These are phyloP conservation scores for Melanotaenia duboulayi DNA, from an alignment of 2,113 vertebrate genomes.

Conservation along the genomic window DNA sequence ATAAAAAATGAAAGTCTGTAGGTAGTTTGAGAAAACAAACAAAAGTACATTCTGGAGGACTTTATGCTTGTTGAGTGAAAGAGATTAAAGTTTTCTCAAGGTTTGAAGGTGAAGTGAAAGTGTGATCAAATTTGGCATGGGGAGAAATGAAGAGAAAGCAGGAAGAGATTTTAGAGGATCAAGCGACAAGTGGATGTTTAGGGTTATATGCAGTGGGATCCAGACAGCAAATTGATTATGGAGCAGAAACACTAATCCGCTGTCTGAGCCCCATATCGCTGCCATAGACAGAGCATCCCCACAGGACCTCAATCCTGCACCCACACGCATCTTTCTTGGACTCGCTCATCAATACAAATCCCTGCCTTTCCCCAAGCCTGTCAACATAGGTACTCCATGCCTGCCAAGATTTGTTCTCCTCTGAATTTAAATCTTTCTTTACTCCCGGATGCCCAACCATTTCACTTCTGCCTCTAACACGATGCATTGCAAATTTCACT, in stretches of 20 bases:
- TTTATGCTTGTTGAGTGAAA: neutral
- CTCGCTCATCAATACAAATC: slow-evolving; percentile 61
- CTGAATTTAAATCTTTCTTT: slow-evolving; percentile 59
- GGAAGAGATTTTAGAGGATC: slow-evolving; percentile 32
- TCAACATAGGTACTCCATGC: slow-evolving; percentile 59
- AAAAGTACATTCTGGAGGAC: neutral
- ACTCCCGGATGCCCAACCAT: slow-evolving; percentile 27
- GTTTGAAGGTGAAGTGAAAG: slow-evolving; percentile 41
- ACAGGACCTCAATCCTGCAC: slow-evolving; percentile 60
- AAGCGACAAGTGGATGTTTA: slow-evolving; percentile 57
- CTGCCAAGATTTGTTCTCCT: slow-evolving; percentile 59
- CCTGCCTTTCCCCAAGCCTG: slow-evolving; percentile 28
- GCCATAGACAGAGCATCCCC: slow-evolving; percentile 60
- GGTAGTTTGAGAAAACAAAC: neutral
- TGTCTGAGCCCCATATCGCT: slow-evolving; percentile 68
- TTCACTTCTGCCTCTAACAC: slow-evolving; percentile 31
- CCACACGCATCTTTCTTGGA: slow-evolving; percentile 62
- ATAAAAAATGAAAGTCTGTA: neutral
- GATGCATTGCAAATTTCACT: slow-evolving; percentile 51
- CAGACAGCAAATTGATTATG: slow-evolving; percentile 77
- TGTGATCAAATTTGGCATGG: neutral
- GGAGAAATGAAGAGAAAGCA: slow-evolving; percentile 20
- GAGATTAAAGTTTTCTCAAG: slow-evolving; percentile 10
- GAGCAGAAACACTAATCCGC: slow-evolving; percentile 76
- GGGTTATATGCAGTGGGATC: slow-evolving; percentile 59